Conservation (phyloP, 1,140 invertebrate genomes). For the Drosophila repleta region DNA sequence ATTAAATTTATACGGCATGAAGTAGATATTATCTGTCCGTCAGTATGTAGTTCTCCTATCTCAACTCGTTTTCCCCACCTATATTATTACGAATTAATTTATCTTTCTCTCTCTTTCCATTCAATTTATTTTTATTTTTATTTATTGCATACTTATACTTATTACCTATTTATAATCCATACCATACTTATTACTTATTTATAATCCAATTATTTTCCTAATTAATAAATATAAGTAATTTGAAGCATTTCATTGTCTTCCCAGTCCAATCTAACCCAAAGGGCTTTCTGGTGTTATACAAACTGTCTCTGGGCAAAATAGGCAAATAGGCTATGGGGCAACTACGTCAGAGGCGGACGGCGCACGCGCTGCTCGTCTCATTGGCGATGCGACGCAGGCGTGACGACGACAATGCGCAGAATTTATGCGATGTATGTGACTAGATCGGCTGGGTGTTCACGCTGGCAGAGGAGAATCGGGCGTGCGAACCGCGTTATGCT, state of each 20-base stretch:
- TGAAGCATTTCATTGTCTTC: background rate
- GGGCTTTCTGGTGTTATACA: conserved; percentile 21
- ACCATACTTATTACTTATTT: no score
- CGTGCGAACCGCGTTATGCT: conserved; percentile 57
- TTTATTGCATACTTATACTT: no score
- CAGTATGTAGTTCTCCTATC: no score
- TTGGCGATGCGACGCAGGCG: conserved; percentile 53
- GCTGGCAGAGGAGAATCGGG: conserved; percentile 18
- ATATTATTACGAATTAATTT: no score
- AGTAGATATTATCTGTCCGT: no score
- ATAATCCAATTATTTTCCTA: no score
- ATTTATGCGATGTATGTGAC: conserved; percentile 52
- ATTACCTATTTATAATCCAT: no score
- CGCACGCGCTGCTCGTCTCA: conserved; percentile 65
- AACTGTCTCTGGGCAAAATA: conserved; percentile 15
- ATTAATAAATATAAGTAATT: no score
- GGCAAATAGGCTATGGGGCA: conserved; percentile 39
- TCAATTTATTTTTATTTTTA: no score
- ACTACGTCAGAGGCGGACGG: conserved; percentile 39
- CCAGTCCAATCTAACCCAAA: background rate
- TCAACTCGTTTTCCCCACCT: no score
- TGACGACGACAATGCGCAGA: conserved; percentile 20
- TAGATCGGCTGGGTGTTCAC: conserved; percentile 20
- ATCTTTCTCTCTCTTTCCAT: no score
- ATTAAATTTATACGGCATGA: no score